Conservation (phyloP, 1,140 invertebrate species). For the honey bee (Apis mellifera) region DNA sequence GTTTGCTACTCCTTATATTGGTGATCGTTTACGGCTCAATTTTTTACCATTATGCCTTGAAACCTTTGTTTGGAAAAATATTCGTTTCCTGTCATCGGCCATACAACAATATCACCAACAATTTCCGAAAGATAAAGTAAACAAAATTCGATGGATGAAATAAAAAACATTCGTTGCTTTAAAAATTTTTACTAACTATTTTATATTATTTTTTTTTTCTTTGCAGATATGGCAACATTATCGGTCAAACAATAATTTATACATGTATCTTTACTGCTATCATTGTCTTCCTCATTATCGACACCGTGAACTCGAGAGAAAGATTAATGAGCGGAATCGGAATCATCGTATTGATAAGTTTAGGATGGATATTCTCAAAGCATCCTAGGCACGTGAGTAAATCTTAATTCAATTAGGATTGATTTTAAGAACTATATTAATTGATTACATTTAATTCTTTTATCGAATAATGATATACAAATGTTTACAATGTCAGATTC, state of each 20-base stretch:
- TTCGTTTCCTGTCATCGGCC: slow-evolving; percentile 63
- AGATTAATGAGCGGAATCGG: slow-evolving; percentile 87
- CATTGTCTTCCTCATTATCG: slow-evolving; percentile 84
- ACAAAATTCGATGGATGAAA: background rate
- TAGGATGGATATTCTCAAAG: slow-evolving; percentile 85
- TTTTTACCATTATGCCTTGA: slow-evolving; percentile 86
- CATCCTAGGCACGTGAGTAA: slow-evolving; percentile 77
- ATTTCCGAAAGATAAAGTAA: slow-evolving; percentile 52
- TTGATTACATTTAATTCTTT: too few relatives aligned
- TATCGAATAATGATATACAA: too few relatives aligned
- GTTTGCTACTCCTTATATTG: slow-evolving; percentile 87
- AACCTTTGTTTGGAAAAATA: slow-evolving; percentile 81
- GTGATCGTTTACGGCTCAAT: slow-evolving; percentile 84
- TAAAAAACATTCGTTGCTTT: background rate
- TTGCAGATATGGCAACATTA: slow-evolving; percentile 47
- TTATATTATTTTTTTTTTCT: slow-evolving; percentile 9
- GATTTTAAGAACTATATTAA: too few relatives aligned
- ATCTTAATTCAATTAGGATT: background rate
- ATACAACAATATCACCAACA: background rate
- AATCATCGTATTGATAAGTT: slow-evolving; percentile 80
- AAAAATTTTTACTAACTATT: background rate
- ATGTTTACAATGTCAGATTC: too few relatives aligned
- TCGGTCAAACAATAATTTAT: slow-evolving; percentile 57
- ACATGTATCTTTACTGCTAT: slow-evolving; percentile 79
- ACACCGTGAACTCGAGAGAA: slow-evolving; percentile 83